Conservation (phyloP, 2,797 vertebrate genomes). For the Synanceia verrucosa region DNA sequence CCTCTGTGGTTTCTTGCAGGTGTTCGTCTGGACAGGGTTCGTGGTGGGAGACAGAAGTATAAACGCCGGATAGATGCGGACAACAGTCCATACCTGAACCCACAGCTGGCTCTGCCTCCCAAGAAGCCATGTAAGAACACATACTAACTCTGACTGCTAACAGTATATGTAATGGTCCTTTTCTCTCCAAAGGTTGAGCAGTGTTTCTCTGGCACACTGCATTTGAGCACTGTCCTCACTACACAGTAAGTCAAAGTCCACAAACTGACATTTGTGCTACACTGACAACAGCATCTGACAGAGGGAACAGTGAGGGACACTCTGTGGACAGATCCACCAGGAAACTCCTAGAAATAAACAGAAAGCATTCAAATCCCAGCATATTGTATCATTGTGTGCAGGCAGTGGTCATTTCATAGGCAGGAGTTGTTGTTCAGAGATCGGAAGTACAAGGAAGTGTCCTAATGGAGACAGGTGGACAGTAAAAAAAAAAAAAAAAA, state of each 20-base stretch:
- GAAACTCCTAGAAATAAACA: not conserved
- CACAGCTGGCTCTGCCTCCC: constrained; percentile 95
- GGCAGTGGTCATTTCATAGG: not conserved
- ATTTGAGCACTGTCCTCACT: not conserved
- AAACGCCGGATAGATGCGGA: constrained; percentile 99
- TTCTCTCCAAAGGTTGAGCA: not conserved
- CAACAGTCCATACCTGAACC: constrained; percentile 99
- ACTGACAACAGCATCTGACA: not conserved
- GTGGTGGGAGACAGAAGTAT: constrained; percentile 98
- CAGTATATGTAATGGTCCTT: not conserved
- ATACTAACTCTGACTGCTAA: not conserved
- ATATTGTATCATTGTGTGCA: not conserved
- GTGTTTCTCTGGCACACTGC: not conserved
- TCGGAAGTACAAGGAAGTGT: constrained; percentile 20
- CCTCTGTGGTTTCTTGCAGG: constrained; percentile 78
- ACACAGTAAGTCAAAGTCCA: not conserved
- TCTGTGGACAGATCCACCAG: not conserved
- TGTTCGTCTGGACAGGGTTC: constrained; percentile 97
- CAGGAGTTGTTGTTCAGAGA: constrained; percentile 4
- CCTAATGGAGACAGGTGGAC: constrained; percentile 63
- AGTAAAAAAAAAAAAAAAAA: constrained; percentile 45
- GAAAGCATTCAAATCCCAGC: not conserved
- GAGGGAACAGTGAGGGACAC: not conserved
- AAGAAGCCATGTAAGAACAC: constrained; percentile 98
- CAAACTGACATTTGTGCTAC: constrained; percentile 6